Percentiles rank a stretch among this genome's conserved stretches.
These are phyloP conservation scores for Crioceris asparagi DNA, from an alignment of 2,888 invertebrate genomes.

Conservation along the genomic window DNA sequence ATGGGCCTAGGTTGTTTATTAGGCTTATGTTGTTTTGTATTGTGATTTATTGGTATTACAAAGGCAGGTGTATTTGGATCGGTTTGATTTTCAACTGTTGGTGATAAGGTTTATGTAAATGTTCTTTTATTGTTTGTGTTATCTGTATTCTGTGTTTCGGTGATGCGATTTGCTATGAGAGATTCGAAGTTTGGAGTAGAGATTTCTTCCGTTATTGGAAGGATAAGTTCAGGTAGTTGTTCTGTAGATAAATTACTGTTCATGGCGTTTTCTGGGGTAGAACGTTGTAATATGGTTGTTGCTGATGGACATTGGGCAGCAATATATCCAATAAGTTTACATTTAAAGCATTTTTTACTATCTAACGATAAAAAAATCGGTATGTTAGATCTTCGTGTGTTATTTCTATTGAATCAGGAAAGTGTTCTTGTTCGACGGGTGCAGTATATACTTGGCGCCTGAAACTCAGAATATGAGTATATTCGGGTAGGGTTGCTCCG, in stretches of 20 bases:
- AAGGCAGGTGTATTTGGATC: neutral
- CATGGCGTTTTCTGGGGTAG: neutral
- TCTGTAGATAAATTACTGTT: too few species aligned
- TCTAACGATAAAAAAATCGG: conserved; percentile 16
- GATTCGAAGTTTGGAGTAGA: neutral
- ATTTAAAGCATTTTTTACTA: conserved; percentile 15
- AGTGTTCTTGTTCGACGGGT: conserved; percentile 4
- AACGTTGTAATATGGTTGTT: neutral
- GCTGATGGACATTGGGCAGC: conserved; percentile 12
- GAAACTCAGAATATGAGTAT: conserved; percentile 21
- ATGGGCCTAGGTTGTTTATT: neutral
- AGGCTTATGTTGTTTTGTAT: conserved; percentile 1
- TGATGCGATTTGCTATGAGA: neutral
- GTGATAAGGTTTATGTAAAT: neutral
- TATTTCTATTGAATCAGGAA: conserved; percentile 12
- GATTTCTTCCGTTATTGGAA: neutral
- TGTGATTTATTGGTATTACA: conserved; percentile 1
- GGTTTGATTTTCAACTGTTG: conserved; percentile 1
- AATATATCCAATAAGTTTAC: conserved; percentile 18
- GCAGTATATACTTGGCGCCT: conserved; percentile 17
- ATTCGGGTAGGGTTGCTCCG: conserved; percentile 12
- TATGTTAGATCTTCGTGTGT: conserved; percentile 12
- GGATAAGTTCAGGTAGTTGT: too few species aligned
- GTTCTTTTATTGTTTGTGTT: conserved; percentile 2
- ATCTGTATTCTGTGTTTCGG: neutral